Evolutionary conservation across 2,888 invertebrate species (phyloP).

Genomic region (Perithous albicinctus): DNA sequence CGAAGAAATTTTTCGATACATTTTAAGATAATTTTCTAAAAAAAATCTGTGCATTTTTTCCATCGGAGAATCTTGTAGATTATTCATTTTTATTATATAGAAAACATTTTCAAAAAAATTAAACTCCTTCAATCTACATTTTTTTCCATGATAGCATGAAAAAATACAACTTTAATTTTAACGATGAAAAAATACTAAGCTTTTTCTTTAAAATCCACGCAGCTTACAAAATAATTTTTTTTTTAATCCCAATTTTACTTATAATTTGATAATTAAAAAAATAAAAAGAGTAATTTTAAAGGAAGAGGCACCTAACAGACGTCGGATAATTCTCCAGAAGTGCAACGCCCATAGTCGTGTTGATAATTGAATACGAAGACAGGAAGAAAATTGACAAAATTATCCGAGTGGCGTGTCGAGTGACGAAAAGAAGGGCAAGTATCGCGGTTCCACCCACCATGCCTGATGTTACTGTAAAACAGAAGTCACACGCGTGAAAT

Average conservation of each 20-base stretch:
- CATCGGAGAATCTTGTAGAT: no score
- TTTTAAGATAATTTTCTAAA: no score
- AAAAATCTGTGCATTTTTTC: no score
- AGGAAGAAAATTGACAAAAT: constrained; percentile 70
- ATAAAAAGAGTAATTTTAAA: not conserved
- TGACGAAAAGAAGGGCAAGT: constrained; percentile 66
- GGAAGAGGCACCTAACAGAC: constrained; percentile 72
- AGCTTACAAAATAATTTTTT: no score
- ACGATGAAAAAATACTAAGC: no score
- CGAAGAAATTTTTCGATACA: no score
- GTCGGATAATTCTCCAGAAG: constrained; percentile 78
- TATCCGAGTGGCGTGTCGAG: constrained; percentile 45
- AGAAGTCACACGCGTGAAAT: constrained; percentile 4
- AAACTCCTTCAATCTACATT: no score
- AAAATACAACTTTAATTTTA: no score
- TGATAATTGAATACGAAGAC: constrained; percentile 71
- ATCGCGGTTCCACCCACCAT: constrained; percentile 71
- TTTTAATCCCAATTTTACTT: not conserved
- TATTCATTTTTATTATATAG: no score
- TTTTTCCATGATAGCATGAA: no score
- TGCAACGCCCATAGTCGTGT: constrained; percentile 70
- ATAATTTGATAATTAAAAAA: not conserved
- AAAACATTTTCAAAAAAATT: no score
- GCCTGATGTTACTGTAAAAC: constrained; percentile 71
- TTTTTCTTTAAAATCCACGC: no score